Percentiles rank a stretch among this genome's conserved stretches.
Conservation (phyloP, 1,140 invertebrate species). For the Sesamia nonagrioides region DNA sequence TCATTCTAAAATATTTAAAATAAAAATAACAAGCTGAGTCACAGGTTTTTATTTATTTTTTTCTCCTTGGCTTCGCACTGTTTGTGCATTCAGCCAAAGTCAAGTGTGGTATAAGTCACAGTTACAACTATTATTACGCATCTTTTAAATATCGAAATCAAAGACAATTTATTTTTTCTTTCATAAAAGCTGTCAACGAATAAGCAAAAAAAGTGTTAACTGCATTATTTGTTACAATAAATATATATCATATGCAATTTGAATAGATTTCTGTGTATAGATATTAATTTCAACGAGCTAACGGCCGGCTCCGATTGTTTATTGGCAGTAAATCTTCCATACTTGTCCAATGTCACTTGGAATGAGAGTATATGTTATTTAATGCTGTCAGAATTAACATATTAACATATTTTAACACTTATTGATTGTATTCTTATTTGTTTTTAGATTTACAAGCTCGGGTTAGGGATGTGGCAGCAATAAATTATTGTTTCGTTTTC, state of each 20-base stretch:
- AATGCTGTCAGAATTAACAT: slow-evolving; percentile 48
- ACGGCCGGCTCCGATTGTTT: slow-evolving; percentile 50
- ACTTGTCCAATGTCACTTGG: slow-evolving; percentile 52
- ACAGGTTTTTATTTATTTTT: too few species aligned
- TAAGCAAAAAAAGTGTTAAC: slow-evolving; percentile 53
- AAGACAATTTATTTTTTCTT: not conserved
- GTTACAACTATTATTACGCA: too few species aligned
- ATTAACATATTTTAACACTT: slow-evolving; percentile 56
- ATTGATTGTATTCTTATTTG: slow-evolving; percentile 51
- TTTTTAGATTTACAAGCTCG: slow-evolving; percentile 54
- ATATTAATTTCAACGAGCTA: slow-evolving; percentile 63
- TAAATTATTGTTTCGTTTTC: slow-evolving; percentile 9
- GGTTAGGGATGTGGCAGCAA: not conserved
- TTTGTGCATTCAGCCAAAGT: too few species aligned
- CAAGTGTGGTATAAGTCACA: too few species aligned
- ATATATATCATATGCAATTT: slow-evolving; percentile 60
- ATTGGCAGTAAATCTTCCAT: slow-evolving; percentile 60
- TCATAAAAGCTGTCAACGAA: slow-evolving; percentile 9
- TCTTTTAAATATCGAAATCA: not conserved
- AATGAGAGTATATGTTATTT: slow-evolving; percentile 49
- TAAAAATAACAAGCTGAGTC: too few species aligned
- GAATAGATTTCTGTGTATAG: slow-evolving; percentile 65
- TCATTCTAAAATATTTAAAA: too few species aligned
- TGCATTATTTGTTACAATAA: slow-evolving; percentile 58
- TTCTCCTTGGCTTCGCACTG: too few species aligned